Percentiles rank a stretch among this genome's conserved stretches.
phyloP scores from a whole-genome alignment of 2,113 vertebrate genomes.

The Phoenicopterus ruber region DNA sequence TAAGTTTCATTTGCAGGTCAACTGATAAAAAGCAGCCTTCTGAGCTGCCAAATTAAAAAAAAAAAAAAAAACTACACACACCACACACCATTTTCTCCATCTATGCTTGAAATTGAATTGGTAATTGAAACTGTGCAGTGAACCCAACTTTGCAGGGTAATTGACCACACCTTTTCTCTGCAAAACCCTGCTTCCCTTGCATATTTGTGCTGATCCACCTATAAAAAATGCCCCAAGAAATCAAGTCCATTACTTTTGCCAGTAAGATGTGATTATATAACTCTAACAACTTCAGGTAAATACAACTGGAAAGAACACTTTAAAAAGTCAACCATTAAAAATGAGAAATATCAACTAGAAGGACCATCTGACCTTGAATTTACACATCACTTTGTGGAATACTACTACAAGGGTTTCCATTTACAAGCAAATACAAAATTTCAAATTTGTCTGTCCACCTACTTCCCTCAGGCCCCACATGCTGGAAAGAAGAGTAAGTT shows the following conservation, averaged over 20 bases:
- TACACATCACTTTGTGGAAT: neutral
- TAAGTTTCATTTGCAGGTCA: neutral
- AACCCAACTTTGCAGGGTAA: neutral
- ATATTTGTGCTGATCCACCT: neutral
- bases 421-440: neutral
- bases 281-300: neutral
- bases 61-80: neutral
- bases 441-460: neutral
- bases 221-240: neutral
- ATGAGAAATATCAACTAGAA: neutral
- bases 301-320: neutral
- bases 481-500: neutral
- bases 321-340: neutral
- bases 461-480: neutral
- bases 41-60: neutral
- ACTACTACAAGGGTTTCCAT: neutral
- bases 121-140: neutral
- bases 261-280: neutral
- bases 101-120: neutral
- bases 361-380: neutral
- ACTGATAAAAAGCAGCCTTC: neutral
- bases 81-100: neutral
- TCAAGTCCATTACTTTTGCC: neutral
- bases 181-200: neutral
- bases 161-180: neutral